These are phyloP conservation scores for Lasioglossum malachurum DNA, from an alignment of 2,888 invertebrate genomes.

Conservation along the genomic window DNA sequence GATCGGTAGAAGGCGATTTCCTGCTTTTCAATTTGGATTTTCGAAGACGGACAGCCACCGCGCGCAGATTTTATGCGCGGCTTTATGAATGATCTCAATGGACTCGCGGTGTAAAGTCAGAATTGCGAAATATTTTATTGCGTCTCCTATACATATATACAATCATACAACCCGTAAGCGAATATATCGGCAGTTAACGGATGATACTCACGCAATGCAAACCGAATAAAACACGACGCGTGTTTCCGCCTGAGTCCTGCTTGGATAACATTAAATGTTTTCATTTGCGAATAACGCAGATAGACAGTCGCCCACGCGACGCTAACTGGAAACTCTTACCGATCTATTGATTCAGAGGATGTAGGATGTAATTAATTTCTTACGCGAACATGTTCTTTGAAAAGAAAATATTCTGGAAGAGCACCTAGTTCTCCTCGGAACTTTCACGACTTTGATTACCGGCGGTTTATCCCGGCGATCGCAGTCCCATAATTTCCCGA, in stretches of 20 bases:
- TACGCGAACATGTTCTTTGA: no score
- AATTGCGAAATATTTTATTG: neutral
- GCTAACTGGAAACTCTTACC: neutral
- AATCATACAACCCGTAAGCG: neutral
- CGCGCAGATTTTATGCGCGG: neutral
- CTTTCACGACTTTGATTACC: neutral
- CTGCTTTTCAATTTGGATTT: neutral
- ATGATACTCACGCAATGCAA: neutral
- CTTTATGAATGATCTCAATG: neutral
- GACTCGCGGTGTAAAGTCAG: neutral
- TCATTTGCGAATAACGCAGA: neutral
- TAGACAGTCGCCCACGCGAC: neutral
- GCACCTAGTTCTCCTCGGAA: neutral
- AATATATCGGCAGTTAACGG: neutral
- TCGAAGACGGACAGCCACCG: neutral
- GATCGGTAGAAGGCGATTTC: neutral
- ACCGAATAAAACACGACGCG: neutral
- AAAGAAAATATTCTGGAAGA: no score
- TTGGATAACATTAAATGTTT: neutral
- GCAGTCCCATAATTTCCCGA: conserved; percentile 3
- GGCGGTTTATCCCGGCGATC: neutral
- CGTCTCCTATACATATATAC: no score
- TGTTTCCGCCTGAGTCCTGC: neutral
- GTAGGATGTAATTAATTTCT: neutral
- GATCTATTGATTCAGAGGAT: neutral